phyloP scores from a whole-genome alignment of 1,140 invertebrate genomes.

The Camponotus pennsylvanicus region DNA sequence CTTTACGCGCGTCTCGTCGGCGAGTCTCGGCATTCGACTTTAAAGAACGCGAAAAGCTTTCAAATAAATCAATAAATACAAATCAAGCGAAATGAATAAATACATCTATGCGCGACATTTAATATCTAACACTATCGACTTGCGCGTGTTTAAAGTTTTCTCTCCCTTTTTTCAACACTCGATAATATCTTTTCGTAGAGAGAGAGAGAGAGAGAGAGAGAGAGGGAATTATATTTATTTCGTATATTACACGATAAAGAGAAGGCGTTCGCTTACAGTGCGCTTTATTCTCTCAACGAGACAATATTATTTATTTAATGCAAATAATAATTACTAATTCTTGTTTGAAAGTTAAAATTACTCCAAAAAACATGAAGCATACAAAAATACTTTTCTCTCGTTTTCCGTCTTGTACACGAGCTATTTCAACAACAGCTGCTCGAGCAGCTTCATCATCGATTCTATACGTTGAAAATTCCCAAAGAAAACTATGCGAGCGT shows the following conservation, averaged over 20 bases:
- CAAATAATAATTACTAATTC: too few species aligned
- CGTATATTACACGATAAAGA: too few species aligned
- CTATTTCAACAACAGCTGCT: background rate
- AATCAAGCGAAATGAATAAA: too few species aligned
- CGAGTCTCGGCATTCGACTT: background rate
- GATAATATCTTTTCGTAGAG: background rate
- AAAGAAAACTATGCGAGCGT: background rate
- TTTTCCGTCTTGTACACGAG: background rate
- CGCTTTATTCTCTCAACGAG: background rate
- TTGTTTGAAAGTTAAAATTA: background rate
- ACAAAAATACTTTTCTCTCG: background rate
- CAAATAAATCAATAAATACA: background rate
- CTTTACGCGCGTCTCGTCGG: background rate
- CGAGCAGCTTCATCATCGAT: background rate
- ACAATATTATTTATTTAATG: too few species aligned
- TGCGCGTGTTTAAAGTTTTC: background rate
- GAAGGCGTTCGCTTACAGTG: background rate
- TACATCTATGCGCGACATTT: too few species aligned
- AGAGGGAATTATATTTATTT: background rate
- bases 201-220: too few species aligned
- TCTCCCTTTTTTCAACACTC: background rate
- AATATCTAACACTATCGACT: too few species aligned
- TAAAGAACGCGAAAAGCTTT: background rate
- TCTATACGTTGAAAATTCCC: slow-evolving; percentile 5
- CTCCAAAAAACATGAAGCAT: background rate